A percentile compares a stretch with the other conserved stretches of the same genome.
These are phyloP conservation scores for Onychomys arenicola DNA, from an alignment of 2,797 vertebrate species.

Conservation along the genomic window DNA sequence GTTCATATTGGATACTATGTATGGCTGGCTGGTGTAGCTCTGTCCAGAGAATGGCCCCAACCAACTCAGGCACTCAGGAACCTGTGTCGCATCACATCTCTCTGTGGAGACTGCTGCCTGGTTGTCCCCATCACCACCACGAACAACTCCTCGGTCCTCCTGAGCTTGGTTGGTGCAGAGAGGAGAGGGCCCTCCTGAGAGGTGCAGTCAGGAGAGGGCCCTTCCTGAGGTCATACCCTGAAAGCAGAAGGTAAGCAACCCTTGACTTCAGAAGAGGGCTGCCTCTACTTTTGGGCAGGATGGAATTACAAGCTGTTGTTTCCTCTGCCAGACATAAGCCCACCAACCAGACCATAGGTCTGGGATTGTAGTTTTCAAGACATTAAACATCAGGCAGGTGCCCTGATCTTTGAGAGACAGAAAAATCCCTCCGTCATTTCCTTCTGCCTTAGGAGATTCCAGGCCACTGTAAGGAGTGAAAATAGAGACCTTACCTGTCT, in stretches of 20 bases:
- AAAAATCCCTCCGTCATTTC: background rate
- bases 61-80: background rate
- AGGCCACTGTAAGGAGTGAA: too few species aligned
- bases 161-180: background rate
- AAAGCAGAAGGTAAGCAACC: background rate
- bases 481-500: background rate
- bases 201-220: background rate
- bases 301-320: background rate
- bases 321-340: background rate
- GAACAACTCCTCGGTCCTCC: too few species aligned
- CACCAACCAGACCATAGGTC: background rate
- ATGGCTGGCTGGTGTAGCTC: background rate
- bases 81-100: background rate
- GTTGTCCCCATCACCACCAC: background rate
- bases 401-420: background rate
- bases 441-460: background rate
- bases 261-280: background rate
- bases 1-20: background rate
- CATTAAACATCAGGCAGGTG: background rate
- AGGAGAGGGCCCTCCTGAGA: background rate
- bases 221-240: background rate
- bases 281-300: background rate
- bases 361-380: background rate
- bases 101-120: background rate
- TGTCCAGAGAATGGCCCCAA: too few species aligned